Percentiles rank a stretch among this genome's conserved stretches.
Evolutionary conservation across 37 sponge, comb jelly and placozoan genomes (phyloP).

Genomic region (Cliona cf. orientalis): DNA sequence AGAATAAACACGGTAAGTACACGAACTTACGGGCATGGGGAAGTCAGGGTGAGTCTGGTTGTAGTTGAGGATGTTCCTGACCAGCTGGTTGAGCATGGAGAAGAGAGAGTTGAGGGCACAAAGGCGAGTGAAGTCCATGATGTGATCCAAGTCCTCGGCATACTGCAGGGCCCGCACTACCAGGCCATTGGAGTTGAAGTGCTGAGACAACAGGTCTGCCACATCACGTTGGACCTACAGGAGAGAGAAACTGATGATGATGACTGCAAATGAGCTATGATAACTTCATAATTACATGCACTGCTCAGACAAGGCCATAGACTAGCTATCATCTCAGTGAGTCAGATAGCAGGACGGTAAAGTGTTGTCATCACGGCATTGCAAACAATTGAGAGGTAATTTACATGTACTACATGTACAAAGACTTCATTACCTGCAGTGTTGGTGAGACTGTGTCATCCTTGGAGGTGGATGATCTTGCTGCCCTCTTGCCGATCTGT

Average conservation of each 20-base stretch:
- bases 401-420: background rate
- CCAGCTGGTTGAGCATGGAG: conserved; percentile 93
- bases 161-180: conserved; percentile 78
- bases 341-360: conserved; percentile 21
- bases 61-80: conserved; percentile 86
- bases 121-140: conserved; percentile 98
- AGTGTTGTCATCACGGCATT: conserved; percentile 8
- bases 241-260: conserved; percentile 13
- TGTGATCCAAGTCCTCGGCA: conserved; percentile 84
- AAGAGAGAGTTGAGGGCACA: conserved; percentile 91
- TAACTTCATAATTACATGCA: too few relatives aligned
- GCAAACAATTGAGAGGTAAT: too few relatives aligned
- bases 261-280: background rate
- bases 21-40: conserved; percentile 79
- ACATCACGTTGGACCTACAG: conserved; percentile 81
- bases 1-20: background rate
- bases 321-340: background rate
- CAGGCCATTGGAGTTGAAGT: conserved; percentile 87
- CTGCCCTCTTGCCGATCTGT: background rate
- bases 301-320: conserved; percentile 1
- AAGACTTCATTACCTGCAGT: conserved; percentile 49
- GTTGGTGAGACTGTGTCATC: conserved; percentile 66
- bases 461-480: background rate
- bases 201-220: conserved; percentile 79
- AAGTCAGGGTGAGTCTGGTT: conserved; percentile 97